Percentiles rank a stretch among this genome's conserved stretches.
These are phyloP conservation scores for Phallusia fumigata DNA, from an alignment of 23 tunicate species.

Conservation along the genomic window DNA sequence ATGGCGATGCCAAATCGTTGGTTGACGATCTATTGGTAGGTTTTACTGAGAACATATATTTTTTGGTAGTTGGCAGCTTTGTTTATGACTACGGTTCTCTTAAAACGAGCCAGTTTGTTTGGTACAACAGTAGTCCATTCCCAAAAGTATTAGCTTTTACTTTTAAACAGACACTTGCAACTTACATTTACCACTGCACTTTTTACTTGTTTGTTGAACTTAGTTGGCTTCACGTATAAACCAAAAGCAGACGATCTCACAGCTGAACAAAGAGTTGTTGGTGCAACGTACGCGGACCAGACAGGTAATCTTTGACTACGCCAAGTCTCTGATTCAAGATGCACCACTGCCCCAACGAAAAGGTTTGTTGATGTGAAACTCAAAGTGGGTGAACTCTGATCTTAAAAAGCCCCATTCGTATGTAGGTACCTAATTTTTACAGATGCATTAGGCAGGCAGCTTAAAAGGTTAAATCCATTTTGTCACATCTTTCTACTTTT, in stretches of 20 bases:
- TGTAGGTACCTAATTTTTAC: too few relatives aligned
- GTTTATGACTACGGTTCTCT: too few relatives aligned
- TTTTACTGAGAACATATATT: not conserved
- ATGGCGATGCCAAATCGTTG: slow-evolving; percentile 43
- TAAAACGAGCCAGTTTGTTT: too few relatives aligned
- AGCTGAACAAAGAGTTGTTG: slow-evolving; percentile 54
- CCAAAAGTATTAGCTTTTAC: too few relatives aligned
- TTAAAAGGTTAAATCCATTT: too few relatives aligned
- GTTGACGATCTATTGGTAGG: slow-evolving; percentile 62
- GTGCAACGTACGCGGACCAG: slow-evolving; percentile 61
- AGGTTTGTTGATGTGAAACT: not conserved
- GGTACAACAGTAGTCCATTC: too few relatives aligned
- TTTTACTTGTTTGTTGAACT: not conserved
- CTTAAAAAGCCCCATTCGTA: too few relatives aligned
- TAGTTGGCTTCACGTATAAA: slow-evolving; percentile 63
- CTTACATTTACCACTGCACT: too few relatives aligned
- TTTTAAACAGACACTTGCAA: too few relatives aligned
- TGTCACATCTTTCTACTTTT: not conserved
- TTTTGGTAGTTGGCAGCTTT: too few relatives aligned
- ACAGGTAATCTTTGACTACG: slow-evolving; percentile 67
- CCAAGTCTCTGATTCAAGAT: slow-evolving; percentile 52
- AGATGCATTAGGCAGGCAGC: too few relatives aligned
- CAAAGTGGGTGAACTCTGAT: too few relatives aligned
- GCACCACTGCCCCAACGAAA: slow-evolving; percentile 38
- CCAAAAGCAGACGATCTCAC: slow-evolving; percentile 40